Evolutionary conservation across 2,797 vertebrate genomes (phyloP).

Genomic region (Delichon dasypus): DNA sequence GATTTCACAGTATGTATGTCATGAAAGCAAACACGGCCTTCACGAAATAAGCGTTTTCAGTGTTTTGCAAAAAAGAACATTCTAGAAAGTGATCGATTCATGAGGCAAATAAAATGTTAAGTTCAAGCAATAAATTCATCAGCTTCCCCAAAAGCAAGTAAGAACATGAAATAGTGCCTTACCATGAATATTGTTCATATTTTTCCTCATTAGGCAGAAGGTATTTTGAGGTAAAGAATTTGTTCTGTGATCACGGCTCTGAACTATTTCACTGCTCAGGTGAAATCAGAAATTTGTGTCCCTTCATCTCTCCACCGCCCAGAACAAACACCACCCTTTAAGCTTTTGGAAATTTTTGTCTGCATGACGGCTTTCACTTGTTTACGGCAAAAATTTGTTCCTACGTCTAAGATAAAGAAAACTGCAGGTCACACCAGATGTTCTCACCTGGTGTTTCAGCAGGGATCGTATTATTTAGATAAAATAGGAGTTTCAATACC

Average conservation of each 20-base stretch:
- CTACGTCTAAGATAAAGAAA: background rate
- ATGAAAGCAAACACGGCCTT: background rate
- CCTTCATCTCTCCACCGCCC: background rate
- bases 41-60: fast-evolving
- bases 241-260: background rate
- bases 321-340: background rate
- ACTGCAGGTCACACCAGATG: background rate
- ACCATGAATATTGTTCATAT: background rate
- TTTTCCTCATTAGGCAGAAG: background rate
- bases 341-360: background rate
- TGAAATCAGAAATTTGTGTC: background rate
- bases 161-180: background rate
- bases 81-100: background rate
- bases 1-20: background rate
- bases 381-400: background rate
- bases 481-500: background rate
- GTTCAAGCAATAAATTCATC: background rate
- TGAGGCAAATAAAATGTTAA: background rate
- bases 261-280: background rate
- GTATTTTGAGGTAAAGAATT: background rate
- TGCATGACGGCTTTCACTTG: background rate
- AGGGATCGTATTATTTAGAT: background rate
- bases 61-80: background rate
- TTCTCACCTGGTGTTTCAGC: background rate
- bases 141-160: conserved; percentile 1